Evolutionary conservation across 2,113 vertebrate species (phyloP), one percentile per base, ranked within the genome.

Genomic region (Datnioides undecimradiatus): DNA sequence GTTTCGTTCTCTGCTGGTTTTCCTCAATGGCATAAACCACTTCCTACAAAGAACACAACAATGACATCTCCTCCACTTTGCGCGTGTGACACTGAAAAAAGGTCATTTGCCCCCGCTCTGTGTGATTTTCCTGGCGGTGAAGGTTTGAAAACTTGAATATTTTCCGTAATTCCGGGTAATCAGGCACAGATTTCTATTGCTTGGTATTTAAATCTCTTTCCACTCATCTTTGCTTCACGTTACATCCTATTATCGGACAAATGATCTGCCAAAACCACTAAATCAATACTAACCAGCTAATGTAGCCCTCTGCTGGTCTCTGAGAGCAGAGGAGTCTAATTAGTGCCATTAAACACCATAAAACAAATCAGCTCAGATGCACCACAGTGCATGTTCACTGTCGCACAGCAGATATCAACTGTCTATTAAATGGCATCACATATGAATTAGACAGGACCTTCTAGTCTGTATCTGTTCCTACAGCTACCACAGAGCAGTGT

Each of bases 21-120:
- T 68, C 46, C 23, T 68, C 43, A 10, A 27, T 33, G 36, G 55
- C 21, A 54, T n/a, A 38, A 49, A 57, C 48, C 54, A 72, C 66
- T 71, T 76, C 66, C 72, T 52, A 34, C 23, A 57, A 5, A 33
- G 12, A 41, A 13, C 27, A 36, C 17, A 48, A 45, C 40, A 11
- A 14, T 31, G 3, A 10, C 8, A 23, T 27, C 21, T n/a, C 17
- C 7, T 36, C 49, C 2, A 17, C 16, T 63, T 40, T 55, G 1
- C n/a, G n/a, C n/a, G n/a, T 17, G 5, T 6, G 12, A 14, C 25
- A 27, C 23, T 41, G 17, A 29, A 19, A 17, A 27, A 43, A 27
- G 8, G 8, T 14, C 1, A 6, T 11, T 25, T 60, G 14, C 7
- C 13, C 6, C n/a, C 6, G 8, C 13, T 59, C 21, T 23, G 11